Evolutionary conservation across 1,140 invertebrate genomes (phyloP), one percentile per base, ranked within the genome.

Genomic region (Sinonovacula constricta): DNA sequence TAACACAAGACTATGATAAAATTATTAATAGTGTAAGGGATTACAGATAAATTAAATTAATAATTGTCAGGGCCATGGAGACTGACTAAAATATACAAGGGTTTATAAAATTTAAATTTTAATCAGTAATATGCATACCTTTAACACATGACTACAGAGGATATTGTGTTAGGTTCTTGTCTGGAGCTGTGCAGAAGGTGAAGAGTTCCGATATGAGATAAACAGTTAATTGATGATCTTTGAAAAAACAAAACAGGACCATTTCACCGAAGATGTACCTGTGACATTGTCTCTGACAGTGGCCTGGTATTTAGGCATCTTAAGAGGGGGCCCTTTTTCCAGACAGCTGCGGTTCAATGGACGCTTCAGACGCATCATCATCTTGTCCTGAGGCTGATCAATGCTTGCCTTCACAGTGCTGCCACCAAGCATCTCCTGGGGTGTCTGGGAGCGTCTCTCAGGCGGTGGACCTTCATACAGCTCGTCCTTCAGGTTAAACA

Each of bases 271-370:
- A 49, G 31, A 57, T 4, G 26, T 54, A 54, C 26, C 54, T 14
- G 5, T 31, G n/a, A 54, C 4, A 26, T 22, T n/a, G 28, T 59
- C 22, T 31, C 57, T 22, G 18, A 14, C 2, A 59, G n/a, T n/a
- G n/a, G 3, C 39, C 77, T 66, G 68, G 67, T 71, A 79, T 39
- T 79, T 80, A 18, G 28, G 54, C 0, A 65, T 39, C 69, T 88
- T 87, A 1, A 60, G 28, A 53, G 88, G 88, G 3, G 88, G 88
- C 0, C 88, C 88, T 49, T 85, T 88, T 54, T 90, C 88, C 39
- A 89, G 76, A 45, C 83, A 83, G 72, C 81, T 88, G 80, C 84
- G 84, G 57, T 88, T 85, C 15, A 86, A 63, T n/a, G 84, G 85
- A 45, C 86, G 67, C 62, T 89, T 88, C 54, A 87, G 76, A 53